Conservation (phyloP, 2,113 vertebrate genomes). For the Paradisaea rubra region DNA sequence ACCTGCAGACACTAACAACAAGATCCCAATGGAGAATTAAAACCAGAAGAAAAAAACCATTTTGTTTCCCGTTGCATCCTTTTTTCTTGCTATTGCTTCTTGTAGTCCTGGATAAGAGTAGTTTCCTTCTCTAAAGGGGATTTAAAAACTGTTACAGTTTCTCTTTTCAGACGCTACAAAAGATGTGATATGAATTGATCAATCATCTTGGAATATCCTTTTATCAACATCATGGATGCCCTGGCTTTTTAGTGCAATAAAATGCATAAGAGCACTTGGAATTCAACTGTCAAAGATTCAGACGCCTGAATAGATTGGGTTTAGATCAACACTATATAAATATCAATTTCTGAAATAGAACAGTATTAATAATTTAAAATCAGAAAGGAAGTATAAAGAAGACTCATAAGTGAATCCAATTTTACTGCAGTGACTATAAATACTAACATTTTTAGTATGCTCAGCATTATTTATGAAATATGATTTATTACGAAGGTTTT, state of each 20-base stretch:
- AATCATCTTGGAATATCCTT: neutral
- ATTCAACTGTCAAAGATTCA: neutral
- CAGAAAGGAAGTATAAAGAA: neutral
- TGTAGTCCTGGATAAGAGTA: neutral
- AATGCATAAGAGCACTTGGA: neutral
- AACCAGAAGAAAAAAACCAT: neutral
- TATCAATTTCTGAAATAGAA: neutral
- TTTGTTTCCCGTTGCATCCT: neutral
- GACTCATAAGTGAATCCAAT: neutral
- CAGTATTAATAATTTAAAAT: slow-evolving; percentile 20
- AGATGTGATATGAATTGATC: neutral
- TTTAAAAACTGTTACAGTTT: neutral
- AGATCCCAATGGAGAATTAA: neutral
- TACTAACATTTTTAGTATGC: neutral
- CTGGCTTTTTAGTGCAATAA: neutral
- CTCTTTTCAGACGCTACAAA: neutral
- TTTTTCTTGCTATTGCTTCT: neutral
- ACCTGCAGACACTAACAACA: neutral
- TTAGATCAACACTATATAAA: neutral
- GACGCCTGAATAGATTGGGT: neutral
- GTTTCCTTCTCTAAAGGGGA: neutral
- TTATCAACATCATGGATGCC: neutral
- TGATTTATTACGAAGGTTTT: neutral
- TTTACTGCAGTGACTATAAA: neutral
- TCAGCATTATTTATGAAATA: slow-evolving; percentile 7